phyloP scores from a whole-genome alignment of 92 coral and sea anemone genomes.

The Zoanthus solanderi region DNA sequence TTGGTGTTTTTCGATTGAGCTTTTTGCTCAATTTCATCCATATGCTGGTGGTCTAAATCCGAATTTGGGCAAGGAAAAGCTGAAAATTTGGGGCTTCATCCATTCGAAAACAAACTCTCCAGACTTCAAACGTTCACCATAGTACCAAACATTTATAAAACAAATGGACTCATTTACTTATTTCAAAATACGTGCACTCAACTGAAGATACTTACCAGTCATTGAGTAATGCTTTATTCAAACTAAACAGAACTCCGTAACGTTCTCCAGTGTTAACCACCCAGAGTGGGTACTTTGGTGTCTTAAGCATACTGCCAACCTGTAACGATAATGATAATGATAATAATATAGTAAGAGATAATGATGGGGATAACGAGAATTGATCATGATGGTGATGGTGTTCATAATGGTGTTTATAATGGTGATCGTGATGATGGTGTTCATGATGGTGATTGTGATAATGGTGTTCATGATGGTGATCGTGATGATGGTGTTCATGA shows the following conservation, averaged over 20 bases:
- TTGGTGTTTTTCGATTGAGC: too few relatives aligned
- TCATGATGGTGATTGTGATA: not conserved
- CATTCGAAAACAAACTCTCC: too few relatives aligned
- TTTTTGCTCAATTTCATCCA: too few relatives aligned
- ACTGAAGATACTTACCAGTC: conserved; percentile 68
- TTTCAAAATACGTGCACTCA: not conserved
- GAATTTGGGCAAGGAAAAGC: too few relatives aligned
- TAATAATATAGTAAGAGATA: not conserved
- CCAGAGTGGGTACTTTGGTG: conserved; percentile 89
- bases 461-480: not conserved
- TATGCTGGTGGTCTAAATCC: too few relatives aligned
- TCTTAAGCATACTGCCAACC: conserved; percentile 86
- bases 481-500: not conserved
- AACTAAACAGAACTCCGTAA: conserved; percentile 74
- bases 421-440: not conserved
- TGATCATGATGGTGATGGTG: not conserved
- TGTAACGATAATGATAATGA: not conserved
- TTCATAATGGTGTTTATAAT: not conserved
- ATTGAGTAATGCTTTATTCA: conserved; percentile 79
- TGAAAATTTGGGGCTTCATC: too few relatives aligned
- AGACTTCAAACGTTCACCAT: too few relatives aligned
- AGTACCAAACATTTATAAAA: too few relatives aligned
- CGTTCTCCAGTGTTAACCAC: conserved; percentile 79
- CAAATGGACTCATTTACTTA: not conserved
- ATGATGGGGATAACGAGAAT: not conserved